Evolutionary conservation across 2,888 invertebrate species (phyloP).

Genomic region (Myopa tessellatipennis): DNA sequence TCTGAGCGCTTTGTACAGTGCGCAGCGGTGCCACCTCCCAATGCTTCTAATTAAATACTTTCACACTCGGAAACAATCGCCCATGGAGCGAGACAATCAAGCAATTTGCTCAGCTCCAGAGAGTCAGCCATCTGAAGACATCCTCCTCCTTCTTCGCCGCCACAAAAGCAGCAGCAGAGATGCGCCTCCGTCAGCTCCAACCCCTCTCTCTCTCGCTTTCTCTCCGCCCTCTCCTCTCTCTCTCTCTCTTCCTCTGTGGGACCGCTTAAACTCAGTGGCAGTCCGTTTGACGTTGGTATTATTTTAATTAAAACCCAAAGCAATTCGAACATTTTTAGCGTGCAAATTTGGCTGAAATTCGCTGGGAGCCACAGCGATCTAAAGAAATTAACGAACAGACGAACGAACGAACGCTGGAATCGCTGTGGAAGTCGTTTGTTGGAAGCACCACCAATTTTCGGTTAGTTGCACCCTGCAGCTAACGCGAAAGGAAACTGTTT

Average conservation of each 20-base stretch:
- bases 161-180: not conserved
- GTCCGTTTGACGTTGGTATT: constrained; percentile 28
- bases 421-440: not conserved
- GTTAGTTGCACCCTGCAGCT: not conserved
- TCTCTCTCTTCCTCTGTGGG: not conserved
- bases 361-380: too few relatives aligned
- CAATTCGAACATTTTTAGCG: not conserved
- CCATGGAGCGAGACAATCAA: constrained; percentile 40
- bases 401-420: not conserved
- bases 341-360: not conserved
- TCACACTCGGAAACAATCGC: constrained; percentile 68
- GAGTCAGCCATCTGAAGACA: not conserved
- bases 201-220: too few relatives aligned
- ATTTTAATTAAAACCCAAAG: constrained; percentile 38
- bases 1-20: not conserved
- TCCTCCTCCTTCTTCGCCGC: not conserved
- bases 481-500: not conserved
- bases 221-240: not conserved
- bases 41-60: constrained; percentile 67
- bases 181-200: not conserved
- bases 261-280: constrained; percentile 15
- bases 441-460: not conserved
- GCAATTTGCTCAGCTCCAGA: constrained; percentile 30
- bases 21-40: constrained; percentile 53
- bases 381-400: too few relatives aligned